Evolutionary conservation across 1,140 invertebrate species (phyloP), one percentile per base, ranked within the genome.

Genomic region (Archivesica marissinica): DNA sequence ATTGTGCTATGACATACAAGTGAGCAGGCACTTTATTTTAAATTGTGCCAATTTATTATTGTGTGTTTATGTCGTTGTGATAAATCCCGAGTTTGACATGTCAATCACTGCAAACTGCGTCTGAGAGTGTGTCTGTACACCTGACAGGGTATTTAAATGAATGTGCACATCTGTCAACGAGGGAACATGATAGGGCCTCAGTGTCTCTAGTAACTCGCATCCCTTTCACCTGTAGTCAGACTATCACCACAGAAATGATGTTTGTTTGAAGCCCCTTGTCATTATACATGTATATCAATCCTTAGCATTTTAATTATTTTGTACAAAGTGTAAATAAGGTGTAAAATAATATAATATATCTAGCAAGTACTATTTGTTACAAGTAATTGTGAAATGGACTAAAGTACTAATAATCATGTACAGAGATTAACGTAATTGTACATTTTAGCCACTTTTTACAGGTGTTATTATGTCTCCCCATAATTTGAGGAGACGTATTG

Each of bases 341-440:
- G 80, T 83, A 83, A 83, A 83, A 83, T 83, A 83, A 74, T 83
- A 83, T 78, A 78, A 76, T 83, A 83, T 83, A 83, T 50, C 64
- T 83, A 83, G 80, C 75, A 56, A 83, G 23, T 83, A 72, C 68
- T 72, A 72, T 72, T 72, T 72, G 68, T 72, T 50, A 72, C 41
- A 72, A 72, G 41, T 47, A 72, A 52, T 30, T 72, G 68, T 72
- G 41, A 72, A 50, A 72, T 52, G 41, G 47, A 66, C 23, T 66
- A 2, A 44, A 68, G 39, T 47, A 72, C 68, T 72, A 52, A 72
- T 35, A 72, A 72, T 72, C 68, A 72, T 72, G 68, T 72, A 72
- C 41, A 72, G 68, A 72, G 68, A 72, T 72, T 72, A 72, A 72
- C n/a, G 50, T 72, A 72, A 64, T 64, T 64, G 59, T 64, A 64